Conservation (phyloP, 1,140 invertebrate genomes). For the Drosophila auraria region DNA sequence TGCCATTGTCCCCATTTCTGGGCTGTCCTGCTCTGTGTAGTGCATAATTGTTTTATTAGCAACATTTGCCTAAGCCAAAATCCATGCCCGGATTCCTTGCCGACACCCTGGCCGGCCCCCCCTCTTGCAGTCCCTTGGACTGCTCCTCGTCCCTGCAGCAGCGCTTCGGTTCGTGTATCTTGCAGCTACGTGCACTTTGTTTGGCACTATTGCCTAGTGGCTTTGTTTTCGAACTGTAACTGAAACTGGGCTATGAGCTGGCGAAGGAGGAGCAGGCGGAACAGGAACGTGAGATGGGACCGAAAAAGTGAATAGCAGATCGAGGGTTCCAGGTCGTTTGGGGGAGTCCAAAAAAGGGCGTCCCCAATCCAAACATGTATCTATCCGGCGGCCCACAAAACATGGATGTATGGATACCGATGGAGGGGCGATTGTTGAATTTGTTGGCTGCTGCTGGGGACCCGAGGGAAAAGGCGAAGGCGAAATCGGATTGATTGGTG, state of each 20-base stretch:
- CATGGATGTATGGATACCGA: constrained; percentile 14
- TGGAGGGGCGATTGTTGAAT: constrained; percentile 22
- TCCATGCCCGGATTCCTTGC: constrained; percentile 56
- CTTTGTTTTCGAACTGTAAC: constrained; percentile 63
- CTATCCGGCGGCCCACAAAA: constrained; percentile 31
- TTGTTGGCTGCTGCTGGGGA: constrained; percentile 5
- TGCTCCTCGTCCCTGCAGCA: constrained; percentile 3
- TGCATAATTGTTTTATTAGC: constrained; percentile 83
- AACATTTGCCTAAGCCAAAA: constrained; percentile 73
- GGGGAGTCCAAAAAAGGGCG: constrained; percentile 52
- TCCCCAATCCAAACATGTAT: constrained; percentile 51
- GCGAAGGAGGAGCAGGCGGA: neutral
- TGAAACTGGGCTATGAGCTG: constrained; percentile 46
- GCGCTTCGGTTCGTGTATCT: constrained; percentile 60
- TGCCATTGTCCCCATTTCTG: constrained; percentile 40
- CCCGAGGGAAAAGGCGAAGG: constrained; percentile 27
- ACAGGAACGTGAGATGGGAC: constrained; percentile 46
- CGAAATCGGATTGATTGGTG: constrained; percentile 59
- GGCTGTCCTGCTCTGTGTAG: constrained; percentile 49
- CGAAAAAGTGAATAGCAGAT: constrained; percentile 49
- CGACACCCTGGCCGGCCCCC: constrained; percentile 30
- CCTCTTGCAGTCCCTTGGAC: constrained; percentile 1
- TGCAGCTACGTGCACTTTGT: constrained; percentile 71
- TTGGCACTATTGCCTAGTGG: constrained; percentile 52
- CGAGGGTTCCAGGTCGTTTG: constrained; percentile 47